A percentile compares a stretch with the other conserved stretches of the same genome.
Conservation (phyloP, 2,888 invertebrate genomes). For the Amphimallon solstitiale region DNA sequence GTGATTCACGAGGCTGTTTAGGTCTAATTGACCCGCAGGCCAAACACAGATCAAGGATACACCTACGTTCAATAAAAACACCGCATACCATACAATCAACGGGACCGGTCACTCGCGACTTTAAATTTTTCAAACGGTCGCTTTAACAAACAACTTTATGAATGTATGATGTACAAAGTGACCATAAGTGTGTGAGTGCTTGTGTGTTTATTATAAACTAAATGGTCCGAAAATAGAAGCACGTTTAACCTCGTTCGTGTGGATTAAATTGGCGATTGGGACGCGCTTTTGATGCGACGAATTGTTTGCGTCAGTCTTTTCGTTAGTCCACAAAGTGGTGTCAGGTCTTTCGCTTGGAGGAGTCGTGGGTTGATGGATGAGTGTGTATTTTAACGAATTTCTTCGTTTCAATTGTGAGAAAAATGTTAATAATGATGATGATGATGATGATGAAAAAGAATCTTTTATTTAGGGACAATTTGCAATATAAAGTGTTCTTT, state of each 20-base stretch:
- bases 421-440: too few species aligned
- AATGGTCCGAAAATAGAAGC: conserved; percentile 31
- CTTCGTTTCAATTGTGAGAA: too few species aligned
- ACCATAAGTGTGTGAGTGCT: too few species aligned
- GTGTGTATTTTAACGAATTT: too few species aligned
- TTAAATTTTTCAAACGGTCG: not conserved
- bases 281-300: conserved; percentile 11
- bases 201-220: too few species aligned
- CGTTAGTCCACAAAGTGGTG: too few species aligned
- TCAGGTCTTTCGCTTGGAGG: too few species aligned
- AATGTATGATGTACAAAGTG: too few species aligned
- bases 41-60: conserved; percentile 60
- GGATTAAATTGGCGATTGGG: conserved; percentile 17
- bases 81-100: conserved; percentile 39
- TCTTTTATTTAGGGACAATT: too few species aligned
- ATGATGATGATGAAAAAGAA: too few species aligned
- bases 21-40: conserved; percentile 64
- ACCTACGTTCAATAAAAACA: conserved; percentile 56
- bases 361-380: too few species aligned
- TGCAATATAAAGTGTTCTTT: too few species aligned
- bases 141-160: not conserved
- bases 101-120: not conserved
- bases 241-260: conserved; percentile 27
- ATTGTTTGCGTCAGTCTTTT: not conserved
- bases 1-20: conserved; percentile 47